A percentile compares a stretch with the other conserved stretches of the same genome.
These are phyloP conservation scores for Urocolius indicus DNA, from an alignment of 2,113 vertebrate genomes.

Conservation along the genomic window DNA sequence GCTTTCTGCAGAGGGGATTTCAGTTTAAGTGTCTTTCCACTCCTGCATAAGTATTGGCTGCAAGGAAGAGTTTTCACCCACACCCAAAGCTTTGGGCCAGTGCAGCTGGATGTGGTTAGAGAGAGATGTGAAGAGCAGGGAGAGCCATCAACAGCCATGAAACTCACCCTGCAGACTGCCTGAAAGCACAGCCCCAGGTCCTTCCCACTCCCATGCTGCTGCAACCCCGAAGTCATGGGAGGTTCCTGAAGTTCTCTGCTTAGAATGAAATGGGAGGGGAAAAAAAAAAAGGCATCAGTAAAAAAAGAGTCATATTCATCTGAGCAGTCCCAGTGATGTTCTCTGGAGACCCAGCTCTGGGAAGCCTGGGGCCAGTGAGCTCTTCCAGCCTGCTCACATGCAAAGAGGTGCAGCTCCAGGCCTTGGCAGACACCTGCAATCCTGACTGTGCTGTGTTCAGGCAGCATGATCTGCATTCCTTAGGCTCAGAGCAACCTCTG, in stretches of 20 bases:
- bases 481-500: no score
- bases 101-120: background rate
- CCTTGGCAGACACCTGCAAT: no score
- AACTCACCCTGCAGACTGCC: background rate
- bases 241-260: background rate
- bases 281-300: background rate
- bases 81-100: rapidly evolving
- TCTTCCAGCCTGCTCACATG: no score
- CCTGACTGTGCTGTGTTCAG: no score
- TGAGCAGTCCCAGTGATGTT: no score
- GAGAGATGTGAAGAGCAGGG: background rate
- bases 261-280: background rate
- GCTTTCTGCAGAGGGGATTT: background rate
- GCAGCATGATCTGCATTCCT: no score
- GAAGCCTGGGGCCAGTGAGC: no score
- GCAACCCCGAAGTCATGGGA: background rate
- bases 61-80: rapidly evolving
- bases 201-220: background rate
- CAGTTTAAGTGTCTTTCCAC: background rate
- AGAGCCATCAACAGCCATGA: background rate
- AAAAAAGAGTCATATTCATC: no score
- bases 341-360: no score
- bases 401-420: no score
- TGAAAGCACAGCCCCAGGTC: background rate
- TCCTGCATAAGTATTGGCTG: no score